phyloP scores from a whole-genome alignment of 2,797 vertebrate genomes.

The Hybognathus amarus region DNA sequence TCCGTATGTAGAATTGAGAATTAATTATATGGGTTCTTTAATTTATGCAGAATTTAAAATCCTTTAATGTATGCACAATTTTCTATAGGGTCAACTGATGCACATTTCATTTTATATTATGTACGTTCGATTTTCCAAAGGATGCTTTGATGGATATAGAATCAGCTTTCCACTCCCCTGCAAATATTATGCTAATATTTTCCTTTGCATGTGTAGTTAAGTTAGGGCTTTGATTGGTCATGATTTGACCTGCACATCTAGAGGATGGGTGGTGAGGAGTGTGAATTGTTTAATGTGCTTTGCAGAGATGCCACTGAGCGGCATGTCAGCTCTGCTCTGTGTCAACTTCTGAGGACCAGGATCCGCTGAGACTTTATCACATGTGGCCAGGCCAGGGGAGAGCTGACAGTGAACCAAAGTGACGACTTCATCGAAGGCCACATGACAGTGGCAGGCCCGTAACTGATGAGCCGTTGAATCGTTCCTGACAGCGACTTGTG shows the following conservation, averaged over 20 bases:
- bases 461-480: conserved; percentile 56
- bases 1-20: neutral
- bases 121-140: neutral
- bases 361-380: conserved; percentile 45
- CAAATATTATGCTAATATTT: neutral
- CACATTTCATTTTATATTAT: neutral
- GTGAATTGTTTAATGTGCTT: conserved; percentile 44
- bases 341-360: conserved; percentile 35
- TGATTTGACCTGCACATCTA: conserved; percentile 23
- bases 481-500: conserved; percentile 53
- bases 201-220: neutral
- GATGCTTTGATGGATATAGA: neutral
- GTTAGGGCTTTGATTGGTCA: neutral
- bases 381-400: conserved; percentile 42
- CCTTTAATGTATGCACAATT: neutral
- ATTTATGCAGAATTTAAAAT: neutral
- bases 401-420: conserved; percentile 50
- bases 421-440: conserved; percentile 57
- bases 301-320: conserved; percentile 20
- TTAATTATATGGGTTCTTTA: neutral
- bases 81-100: neutral
- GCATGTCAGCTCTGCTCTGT: conserved; percentile 46
- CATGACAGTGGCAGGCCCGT: conserved; percentile 51
- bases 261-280: conserved; percentile 23
- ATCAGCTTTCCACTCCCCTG: neutral